Conservation (phyloP, 2,797 vertebrate genomes). For the Pipistrellus kuhlii region DNA sequence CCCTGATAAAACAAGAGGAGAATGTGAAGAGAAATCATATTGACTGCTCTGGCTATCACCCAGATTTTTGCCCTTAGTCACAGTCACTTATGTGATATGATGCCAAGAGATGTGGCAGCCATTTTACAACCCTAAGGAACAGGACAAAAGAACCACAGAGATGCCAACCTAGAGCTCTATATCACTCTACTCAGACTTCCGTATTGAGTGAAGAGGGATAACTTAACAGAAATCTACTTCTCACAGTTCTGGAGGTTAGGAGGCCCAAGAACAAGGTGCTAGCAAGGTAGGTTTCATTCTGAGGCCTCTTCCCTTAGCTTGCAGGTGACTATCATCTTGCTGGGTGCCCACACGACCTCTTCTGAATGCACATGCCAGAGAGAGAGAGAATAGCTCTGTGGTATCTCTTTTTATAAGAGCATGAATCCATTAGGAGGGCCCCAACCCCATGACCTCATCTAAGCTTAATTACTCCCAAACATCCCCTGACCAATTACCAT, state of each 20-base stretch:
- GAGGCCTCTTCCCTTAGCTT: not conserved
- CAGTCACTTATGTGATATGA: not conserved
- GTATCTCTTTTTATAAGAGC: not conserved
- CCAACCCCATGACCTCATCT: not conserved
- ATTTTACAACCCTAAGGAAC: not conserved
- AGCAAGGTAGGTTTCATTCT: not conserved
- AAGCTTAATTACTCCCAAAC: not conserved
- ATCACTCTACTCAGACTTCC: not conserved
- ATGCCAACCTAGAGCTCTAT: not conserved
- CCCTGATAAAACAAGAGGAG: not conserved
- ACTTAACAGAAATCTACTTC: not conserved
- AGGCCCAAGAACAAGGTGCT: not conserved
- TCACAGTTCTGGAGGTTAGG: not conserved
- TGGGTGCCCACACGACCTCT: not conserved
- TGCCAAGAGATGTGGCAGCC: not conserved
- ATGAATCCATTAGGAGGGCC: not conserved
- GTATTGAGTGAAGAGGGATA: not conserved
- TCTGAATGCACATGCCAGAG: not conserved
- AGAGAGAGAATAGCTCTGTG: not conserved
- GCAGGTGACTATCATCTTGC: not conserved
- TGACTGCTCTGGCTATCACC: not conserved
- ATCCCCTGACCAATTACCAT: not conserved
- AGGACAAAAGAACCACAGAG: not conserved
- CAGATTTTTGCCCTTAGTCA: not conserved
- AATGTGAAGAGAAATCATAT: not conserved